Conservation (phyloP, 2,113 vertebrate genomes). For the Diadophis punctatus region DNA sequence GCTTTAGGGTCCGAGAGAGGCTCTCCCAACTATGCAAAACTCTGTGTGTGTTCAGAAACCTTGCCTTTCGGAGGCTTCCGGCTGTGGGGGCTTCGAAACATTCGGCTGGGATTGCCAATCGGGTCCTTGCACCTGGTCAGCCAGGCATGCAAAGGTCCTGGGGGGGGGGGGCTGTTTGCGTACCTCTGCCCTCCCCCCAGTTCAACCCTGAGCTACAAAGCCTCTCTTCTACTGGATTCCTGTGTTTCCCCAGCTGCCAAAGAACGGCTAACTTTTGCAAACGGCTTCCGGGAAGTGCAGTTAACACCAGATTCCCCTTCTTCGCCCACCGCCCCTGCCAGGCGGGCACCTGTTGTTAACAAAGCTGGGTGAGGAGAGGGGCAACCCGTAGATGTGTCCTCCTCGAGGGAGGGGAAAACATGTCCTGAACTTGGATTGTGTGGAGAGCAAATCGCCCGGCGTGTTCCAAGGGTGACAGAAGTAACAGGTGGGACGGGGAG, state of each 20-base stretch:
- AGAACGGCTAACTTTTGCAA: no score
- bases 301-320: background rate
- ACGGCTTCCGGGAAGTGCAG: background rate
- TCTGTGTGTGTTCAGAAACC: background rate
- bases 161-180: background rate
- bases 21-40: background rate
- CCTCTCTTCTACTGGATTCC: background rate
- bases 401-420: background rate
- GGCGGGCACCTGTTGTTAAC: background rate
- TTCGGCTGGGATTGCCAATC: background rate
- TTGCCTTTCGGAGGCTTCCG: background rate
- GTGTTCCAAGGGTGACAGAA: background rate
- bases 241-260: rapidly evolving
- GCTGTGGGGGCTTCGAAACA: background rate
- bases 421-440: background rate
- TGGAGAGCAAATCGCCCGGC: background rate
- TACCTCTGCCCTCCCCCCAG: no score
- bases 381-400: background rate
- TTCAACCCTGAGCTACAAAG: background rate
- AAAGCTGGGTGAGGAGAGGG: background rate
- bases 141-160: background rate
- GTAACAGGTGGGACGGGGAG: background rate
- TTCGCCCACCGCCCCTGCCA: background rate
- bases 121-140: background rate
- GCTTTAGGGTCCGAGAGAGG: background rate